Evolutionary conservation across 2,888 invertebrate species (phyloP), one percentile per base, ranked within the genome.

Genomic region (Drosophila phalerata): DNA sequence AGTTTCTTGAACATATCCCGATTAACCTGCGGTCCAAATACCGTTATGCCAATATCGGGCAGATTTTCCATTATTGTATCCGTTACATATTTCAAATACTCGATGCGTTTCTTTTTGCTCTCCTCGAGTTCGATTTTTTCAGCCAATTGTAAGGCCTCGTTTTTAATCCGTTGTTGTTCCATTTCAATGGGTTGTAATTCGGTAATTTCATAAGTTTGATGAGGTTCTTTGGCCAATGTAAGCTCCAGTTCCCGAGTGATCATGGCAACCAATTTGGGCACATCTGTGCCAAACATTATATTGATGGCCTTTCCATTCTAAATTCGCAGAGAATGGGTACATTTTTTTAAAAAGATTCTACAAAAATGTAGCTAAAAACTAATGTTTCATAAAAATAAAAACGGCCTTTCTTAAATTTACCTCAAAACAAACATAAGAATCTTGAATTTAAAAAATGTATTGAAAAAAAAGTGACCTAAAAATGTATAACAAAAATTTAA

Each of bases 261-360:
- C 56, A 95, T 93, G 65, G 94, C 93, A 51, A 95, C 94, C 40
- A 98, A 93, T 15, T 95, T 94, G 0, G 98, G 98, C 0, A 97
- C 96, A 91, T 98, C 95, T 0, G 97, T 96, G 0, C 98, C 98
- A 85, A 97, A 96, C 90, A 97, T 94, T 43, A 97, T 94, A 85
- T 96, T 96, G 2, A 97, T 94, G 73, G 97, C 94, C 89, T 96
- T 94, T 0, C 97, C 96, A 57, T 95, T 94, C 96, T 37, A 13
- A 11, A 17, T 17, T 28, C 8, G 28, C 6, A 28, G 28, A 28
- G 4, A 8, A 28, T 6, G 28, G 8, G 8, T 28, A 28, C 3
- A 22, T 22, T 22, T 22, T 22, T 22, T 4, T 4, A 22, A 22
- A 22, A 22, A 22, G 3, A 22, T 22, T 28, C 0, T 6, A 28